phyloP scores from a whole-genome alignment of 2,797 vertebrate genomes.

The Neopelma chrysocephalum region DNA sequence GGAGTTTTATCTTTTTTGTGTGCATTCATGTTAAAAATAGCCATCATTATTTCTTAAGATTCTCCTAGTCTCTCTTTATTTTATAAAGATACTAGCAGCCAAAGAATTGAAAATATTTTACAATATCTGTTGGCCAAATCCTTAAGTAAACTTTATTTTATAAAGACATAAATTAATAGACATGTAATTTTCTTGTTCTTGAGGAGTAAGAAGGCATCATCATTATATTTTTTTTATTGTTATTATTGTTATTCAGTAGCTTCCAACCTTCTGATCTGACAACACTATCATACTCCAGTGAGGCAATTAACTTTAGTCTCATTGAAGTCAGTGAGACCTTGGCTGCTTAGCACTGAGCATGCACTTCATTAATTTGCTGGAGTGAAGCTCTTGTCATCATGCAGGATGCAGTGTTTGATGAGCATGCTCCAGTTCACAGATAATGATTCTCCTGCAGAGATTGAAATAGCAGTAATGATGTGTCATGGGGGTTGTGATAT shows the following conservation, averaged over 20 bases:
- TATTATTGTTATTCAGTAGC: background rate
- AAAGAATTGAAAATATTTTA: background rate
- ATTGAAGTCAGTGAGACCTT: background rate
- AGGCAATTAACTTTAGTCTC: background rate
- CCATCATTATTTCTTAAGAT: background rate
- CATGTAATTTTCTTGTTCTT: background rate
- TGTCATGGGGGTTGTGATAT: slow-evolving; percentile 4
- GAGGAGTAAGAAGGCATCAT: background rate
- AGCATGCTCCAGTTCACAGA: slow-evolving; percentile 12
- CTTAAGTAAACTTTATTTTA: background rate
- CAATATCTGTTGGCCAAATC: background rate
- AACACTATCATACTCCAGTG: background rate
- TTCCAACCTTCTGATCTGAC: background rate
- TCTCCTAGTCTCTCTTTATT: background rate
- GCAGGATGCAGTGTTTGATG: slow-evolving; percentile 13
- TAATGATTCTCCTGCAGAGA: background rate
- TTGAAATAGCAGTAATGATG: slow-evolving; percentile 22
- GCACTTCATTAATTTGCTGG: background rate
- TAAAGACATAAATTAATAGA: background rate
- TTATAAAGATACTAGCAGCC: background rate
- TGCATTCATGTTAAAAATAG: background rate
- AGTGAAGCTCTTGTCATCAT: background rate
- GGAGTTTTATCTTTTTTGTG: background rate
- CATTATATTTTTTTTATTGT: background rate
- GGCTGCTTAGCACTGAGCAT: background rate